Evolutionary conservation across 2,888 invertebrate genomes (phyloP).

Genomic region (Microdon myrmicae): DNA sequence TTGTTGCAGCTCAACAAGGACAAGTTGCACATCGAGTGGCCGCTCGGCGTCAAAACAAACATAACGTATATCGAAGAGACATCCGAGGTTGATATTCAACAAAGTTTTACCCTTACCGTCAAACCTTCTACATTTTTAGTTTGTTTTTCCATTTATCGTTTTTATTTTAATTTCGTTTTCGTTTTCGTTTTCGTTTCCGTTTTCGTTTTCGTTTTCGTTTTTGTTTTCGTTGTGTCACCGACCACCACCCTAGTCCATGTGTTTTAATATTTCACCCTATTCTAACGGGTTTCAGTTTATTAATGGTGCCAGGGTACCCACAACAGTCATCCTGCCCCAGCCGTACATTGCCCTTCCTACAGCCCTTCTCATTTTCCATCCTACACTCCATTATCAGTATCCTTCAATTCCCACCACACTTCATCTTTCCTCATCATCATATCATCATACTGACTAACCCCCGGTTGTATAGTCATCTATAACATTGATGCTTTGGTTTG

Average conservation of each 20-base stretch:
- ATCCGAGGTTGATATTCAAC: conserved; percentile 77
- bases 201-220: conserved; percentile 31
- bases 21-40: conserved; percentile 97
- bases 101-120: conserved; percentile 55
- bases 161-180: conserved; percentile 34
- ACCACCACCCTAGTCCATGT: conserved; percentile 30
- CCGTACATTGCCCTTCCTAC: too few relatives aligned
- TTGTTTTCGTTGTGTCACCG: conserved; percentile 43
- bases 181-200: conserved; percentile 31
- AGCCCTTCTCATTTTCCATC: too few relatives aligned
- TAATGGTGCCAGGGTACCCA: too few relatives aligned
- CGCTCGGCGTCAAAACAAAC: conserved; percentile 93
- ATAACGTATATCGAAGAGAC: conserved; percentile 93
- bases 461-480: too few relatives aligned
- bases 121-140: conserved; percentile 31
- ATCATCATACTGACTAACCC: too few relatives aligned
- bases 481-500: too few relatives aligned
- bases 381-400: too few relatives aligned
- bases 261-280: too few relatives aligned
- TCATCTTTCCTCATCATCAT: too few relatives aligned
- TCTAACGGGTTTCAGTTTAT: too few relatives aligned
- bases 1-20: conserved; percentile 99
- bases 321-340: too few relatives aligned
- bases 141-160: conserved; percentile 36
- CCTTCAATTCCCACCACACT: too few relatives aligned